These are phyloP conservation scores for Halotydeus destructor DNA, from an alignment of 1,140 invertebrate species.

Conservation along the genomic window DNA sequence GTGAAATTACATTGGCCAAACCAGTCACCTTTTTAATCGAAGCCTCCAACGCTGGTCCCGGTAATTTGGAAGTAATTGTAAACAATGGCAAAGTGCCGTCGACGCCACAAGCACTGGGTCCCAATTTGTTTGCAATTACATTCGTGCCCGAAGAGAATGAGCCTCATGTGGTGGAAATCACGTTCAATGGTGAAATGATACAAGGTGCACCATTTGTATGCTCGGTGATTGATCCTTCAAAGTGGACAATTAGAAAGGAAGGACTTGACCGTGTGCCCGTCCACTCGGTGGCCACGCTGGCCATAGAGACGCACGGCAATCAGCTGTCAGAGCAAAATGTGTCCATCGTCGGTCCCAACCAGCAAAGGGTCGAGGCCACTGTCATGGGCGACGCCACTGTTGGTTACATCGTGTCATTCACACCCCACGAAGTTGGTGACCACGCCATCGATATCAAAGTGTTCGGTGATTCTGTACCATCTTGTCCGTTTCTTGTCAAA, in stretches of 20 bases:
- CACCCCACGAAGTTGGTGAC: slow-evolving; percentile 71
- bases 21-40: slow-evolving; percentile 94
- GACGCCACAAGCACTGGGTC: slow-evolving; percentile 76
- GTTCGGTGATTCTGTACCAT: slow-evolving; percentile 58
- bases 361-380: slow-evolving; percentile 15
- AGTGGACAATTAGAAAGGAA: slow-evolving; percentile 9
- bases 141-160: slow-evolving; percentile 78
- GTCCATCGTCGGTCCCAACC: slow-evolving; percentile 12
- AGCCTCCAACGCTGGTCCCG: slow-evolving; percentile 82
- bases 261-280: slow-evolving; percentile 12
- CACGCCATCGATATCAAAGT: slow-evolving; percentile 75
- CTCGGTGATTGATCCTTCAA: slow-evolving; percentile 11
- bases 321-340: slow-evolving; percentile 4
- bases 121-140: slow-evolving; percentile 87
- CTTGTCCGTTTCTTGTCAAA: slow-evolving; percentile 77
- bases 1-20: slow-evolving; percentile 65
- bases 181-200: slow-evolving; percentile 88
- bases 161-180: slow-evolving; percentile 70
- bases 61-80: slow-evolving; percentile 89
- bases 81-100: slow-evolving; percentile 86
- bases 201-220: slow-evolving; percentile 36
- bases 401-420: slow-evolving; percentile 46
- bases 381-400: slow-evolving; percentile 16
- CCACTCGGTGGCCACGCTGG: slow-evolving; percentile 7
- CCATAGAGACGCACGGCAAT: slow-evolving; percentile 12